Percentiles rank a stretch among this genome's conserved stretches.
These are phyloP conservation scores for Platichthys flesus DNA, from an alignment of 2,113 vertebrate species.

Conservation along the genomic window DNA sequence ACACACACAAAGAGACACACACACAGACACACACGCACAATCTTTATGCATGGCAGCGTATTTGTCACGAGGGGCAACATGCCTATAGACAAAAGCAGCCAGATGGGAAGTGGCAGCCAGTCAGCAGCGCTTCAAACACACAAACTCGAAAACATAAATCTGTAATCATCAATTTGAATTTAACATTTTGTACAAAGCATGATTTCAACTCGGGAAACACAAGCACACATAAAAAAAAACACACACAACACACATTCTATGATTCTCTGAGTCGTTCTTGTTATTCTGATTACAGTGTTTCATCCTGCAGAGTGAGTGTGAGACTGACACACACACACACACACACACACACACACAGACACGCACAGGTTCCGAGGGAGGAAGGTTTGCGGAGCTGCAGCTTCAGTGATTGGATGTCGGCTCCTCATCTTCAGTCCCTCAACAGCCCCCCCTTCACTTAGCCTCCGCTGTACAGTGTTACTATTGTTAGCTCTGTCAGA, in stretches of 20 bases:
- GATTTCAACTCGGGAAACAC: no score
- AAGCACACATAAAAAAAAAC: no score
- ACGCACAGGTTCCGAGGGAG: neutral
- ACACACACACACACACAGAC: neutral
- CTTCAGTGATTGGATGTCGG: neutral
- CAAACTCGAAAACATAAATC: neutral
- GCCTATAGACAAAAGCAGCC: slow-evolving; percentile 57
- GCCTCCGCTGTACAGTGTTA: neutral
- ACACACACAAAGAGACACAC: slow-evolving; percentile 30
- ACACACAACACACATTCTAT: neutral
- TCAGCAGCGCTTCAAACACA: slow-evolving; percentile 15
- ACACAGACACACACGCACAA: slow-evolving; percentile 29
- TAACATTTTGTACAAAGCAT: slow-evolving; percentile 3
- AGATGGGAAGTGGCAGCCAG: slow-evolving; percentile 45
- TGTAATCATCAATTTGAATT: neutral
- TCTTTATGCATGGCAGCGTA: slow-evolving; percentile 48
- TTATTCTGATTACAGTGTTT: slow-evolving; percentile 47
- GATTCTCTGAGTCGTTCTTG: neutral
- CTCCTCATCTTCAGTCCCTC: slow-evolving; percentile 5
- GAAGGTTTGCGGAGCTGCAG: slow-evolving; percentile 5
- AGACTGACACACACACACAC: slow-evolving; percentile 4
- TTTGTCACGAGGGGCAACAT: slow-evolving; percentile 49
- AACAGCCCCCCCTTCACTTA: neutral
- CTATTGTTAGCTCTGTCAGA: neutral
- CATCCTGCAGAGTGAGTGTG: neutral